A percentile compares a stretch with the other conserved stretches of the same genome.
Evolutionary conservation across 2,888 invertebrate species (phyloP).

Genomic region (Habrosyne pyritoides): DNA sequence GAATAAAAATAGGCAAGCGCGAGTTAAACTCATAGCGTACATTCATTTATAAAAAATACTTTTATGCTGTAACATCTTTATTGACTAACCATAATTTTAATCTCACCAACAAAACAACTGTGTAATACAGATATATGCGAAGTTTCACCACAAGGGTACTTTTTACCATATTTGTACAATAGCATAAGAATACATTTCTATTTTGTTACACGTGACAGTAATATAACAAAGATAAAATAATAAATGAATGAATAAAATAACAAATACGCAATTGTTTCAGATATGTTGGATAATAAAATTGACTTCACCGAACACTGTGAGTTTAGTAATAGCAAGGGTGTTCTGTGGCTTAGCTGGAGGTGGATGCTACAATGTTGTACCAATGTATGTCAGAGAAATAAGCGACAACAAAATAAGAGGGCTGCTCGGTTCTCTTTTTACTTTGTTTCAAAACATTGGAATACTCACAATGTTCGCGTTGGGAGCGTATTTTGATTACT

Average conservation of each 20-base stretch:
- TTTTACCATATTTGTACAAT: too few species aligned
- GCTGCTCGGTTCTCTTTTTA: constrained; percentile 51
- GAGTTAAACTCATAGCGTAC: too few species aligned
- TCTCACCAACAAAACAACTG: too few species aligned
- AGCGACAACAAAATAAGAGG: constrained; percentile 64
- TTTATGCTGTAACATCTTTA: too few species aligned
- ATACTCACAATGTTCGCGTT: constrained; percentile 57
- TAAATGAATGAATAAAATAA: background rate
- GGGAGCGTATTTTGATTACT: constrained; percentile 58
- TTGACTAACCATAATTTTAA: too few species aligned
- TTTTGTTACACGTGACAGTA: too few species aligned
- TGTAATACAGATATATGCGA: too few species aligned
- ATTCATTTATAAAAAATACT: too few species aligned
- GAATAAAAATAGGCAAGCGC: too few species aligned
- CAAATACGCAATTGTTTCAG: constrained; percentile 37
- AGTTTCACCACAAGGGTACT: too few species aligned
- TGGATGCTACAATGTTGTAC: constrained; percentile 57
- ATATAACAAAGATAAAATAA: background rate
- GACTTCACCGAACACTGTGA: constrained; percentile 35
- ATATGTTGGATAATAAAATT: constrained; percentile 60
- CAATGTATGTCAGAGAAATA: constrained; percentile 65
- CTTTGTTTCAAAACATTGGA: constrained; percentile 55
- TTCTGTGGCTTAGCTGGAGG: constrained; percentile 56
- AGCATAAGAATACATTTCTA: too few species aligned
- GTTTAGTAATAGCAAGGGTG: constrained; percentile 51